phyloP scores from a whole-genome alignment of 2,888 invertebrate species.

The Mythimna lalbum region DNA sequence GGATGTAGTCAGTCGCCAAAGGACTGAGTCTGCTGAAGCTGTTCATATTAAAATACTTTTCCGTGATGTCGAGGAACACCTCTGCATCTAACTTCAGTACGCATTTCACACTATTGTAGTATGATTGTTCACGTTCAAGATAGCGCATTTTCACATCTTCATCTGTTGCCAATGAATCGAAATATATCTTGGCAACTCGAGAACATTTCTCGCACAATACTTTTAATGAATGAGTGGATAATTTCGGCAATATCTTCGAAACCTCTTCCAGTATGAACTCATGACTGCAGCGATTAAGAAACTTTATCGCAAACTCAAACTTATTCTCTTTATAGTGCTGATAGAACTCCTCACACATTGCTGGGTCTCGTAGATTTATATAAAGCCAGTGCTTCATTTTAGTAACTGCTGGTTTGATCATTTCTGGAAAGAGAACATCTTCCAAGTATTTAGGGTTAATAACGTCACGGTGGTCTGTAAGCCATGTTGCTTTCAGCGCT shows the following conservation, averaged over 20 bases:
- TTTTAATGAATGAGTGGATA: constrained; percentile 73
- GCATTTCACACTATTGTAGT: constrained; percentile 70
- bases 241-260: constrained; percentile 67
- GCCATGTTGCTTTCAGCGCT: constrained; percentile 79
- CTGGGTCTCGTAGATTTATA: constrained; percentile 62
- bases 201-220: constrained; percentile 74
- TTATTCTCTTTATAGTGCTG: constrained; percentile 71
- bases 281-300: constrained; percentile 71
- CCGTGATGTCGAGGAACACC: constrained; percentile 73
- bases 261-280: constrained; percentile 71
- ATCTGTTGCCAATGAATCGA: constrained; percentile 67
- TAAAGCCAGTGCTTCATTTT: constrained; percentile 77
- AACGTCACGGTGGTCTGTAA: constrained; percentile 71
- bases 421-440: constrained; percentile 74
- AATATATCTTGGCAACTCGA: constrained; percentile 72
- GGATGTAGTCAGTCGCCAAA: constrained; percentile 70
- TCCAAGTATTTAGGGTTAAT: constrained; percentile 79
- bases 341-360: constrained; percentile 76
- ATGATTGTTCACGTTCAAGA: constrained; percentile 57
- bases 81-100: constrained; percentile 73
- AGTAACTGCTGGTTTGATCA: constrained; percentile 74
- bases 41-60: constrained; percentile 69
- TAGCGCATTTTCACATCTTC: constrained; percentile 63
- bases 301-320: constrained; percentile 73
- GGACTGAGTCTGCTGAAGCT: constrained; percentile 63